Evolutionary conservation across 1,140 invertebrate genomes (phyloP).

Genomic region (Achatina immaculata): DNA sequence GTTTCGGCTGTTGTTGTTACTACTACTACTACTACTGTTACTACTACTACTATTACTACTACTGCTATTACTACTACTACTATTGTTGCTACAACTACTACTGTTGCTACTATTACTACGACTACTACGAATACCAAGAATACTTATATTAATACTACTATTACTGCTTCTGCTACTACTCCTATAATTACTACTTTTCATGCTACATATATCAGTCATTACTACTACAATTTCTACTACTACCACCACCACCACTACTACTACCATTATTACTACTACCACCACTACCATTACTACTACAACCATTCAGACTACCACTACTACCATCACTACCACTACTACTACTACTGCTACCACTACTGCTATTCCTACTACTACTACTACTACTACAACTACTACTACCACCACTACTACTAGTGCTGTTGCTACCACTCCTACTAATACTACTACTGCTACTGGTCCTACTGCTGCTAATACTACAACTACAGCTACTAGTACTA

Average conservation of each 20-base stretch:
- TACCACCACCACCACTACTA: not conserved
- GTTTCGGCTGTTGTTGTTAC: not conserved
- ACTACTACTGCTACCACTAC: no score
- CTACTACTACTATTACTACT: not conserved
- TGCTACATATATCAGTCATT: not conserved
- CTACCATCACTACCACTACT: not conserved
- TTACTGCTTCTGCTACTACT: constrained; percentile 1
- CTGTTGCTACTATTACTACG: no score
- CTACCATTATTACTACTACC: not conserved
- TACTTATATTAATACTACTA: not conserved
- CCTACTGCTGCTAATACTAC: no score
- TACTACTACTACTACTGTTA: not conserved
- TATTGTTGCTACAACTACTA: not conserved
- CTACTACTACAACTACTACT: no score
- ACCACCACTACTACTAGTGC: no score
- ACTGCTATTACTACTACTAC: not conserved
- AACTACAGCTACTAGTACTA: no score
- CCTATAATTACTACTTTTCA: not conserved
- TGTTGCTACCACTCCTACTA: no score
- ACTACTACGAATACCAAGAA: no score
- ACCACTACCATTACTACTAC: not conserved
- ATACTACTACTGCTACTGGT: no score
- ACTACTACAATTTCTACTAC: no score
- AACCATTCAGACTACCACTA: not conserved
- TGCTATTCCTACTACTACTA: no score